Evolutionary conservation across 2,797 vertebrate genomes (phyloP), one percentile per base, ranked within the genome.

Genomic region (Pseudocheirus occidentalis): DNA sequence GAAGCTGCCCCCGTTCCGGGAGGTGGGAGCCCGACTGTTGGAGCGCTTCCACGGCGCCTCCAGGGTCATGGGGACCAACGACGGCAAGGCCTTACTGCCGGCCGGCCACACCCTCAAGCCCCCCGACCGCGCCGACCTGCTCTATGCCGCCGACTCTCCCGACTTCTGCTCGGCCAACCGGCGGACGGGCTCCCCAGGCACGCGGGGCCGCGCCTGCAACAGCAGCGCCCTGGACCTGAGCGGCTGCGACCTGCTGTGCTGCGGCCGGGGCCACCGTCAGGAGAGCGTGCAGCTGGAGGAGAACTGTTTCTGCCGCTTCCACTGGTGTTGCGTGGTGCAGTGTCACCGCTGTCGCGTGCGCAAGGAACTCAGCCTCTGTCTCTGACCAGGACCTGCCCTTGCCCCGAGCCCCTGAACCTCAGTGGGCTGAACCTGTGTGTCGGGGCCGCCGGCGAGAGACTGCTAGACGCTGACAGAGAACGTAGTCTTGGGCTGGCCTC

Each of bases 321-420:
- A 99, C 98, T 99, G 99, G 99, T 99, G 99, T 98, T 99, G 99
- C 0, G 99, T 99, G 52, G 99, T 99, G 94, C 99, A 99, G 98
- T 99, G 99, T 97, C 99, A 99, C 98, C 99, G 99, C 97, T 99
- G 99, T 98, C 98, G 99, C 0, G 99, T 99, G 95, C 99, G 98
- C 81, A 99, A 99, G 97, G 99, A 99, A 97, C 99, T 99, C 94
- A 99, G 99, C 97, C 99, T 99, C 96, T 99, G 99, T 92, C 96
- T 99, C 98, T 99, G 99, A 99, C 9, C 12, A 0, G 3, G 55
- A 87, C 0, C 0, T 95, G n/a, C 73, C 73, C 73, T 27, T 27
- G 53, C 90, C 34, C 34, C 29, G 7, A 0, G 3, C 34, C 54
- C 52, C 55, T 10, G 4, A 58, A 91, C 53, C 10, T 62, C 57